These are phyloP conservation scores for Gymnothorax reevesii DNA, from an alignment of 2,797 vertebrate species.

Conservation along the genomic window DNA sequence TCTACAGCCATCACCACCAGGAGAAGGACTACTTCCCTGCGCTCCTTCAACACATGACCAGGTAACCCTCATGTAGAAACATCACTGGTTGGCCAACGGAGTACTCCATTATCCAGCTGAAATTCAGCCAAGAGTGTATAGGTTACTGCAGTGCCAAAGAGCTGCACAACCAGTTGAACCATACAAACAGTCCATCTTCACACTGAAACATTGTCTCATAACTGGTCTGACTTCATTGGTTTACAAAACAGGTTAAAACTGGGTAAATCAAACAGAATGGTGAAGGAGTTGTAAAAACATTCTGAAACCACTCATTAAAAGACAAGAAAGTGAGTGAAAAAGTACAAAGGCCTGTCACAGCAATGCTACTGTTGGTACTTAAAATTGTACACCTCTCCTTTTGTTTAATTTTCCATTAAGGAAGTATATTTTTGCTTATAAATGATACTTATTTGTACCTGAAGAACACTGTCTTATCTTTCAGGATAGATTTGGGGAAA, in stretches of 20 bases:
- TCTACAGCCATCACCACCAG: constrained; percentile 71
- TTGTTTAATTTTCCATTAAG: no score
- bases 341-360: no score
- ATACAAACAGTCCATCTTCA: neutral
- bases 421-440: no score
- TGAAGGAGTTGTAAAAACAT: neutral
- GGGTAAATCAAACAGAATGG: neutral
- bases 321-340: neutral
- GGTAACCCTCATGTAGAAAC: constrained; percentile 49
- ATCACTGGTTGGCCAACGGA: neutral
- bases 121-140: neutral
- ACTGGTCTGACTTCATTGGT: neutral
- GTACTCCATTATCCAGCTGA: neutral
- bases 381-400: no score
- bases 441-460: no score
- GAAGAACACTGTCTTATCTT: no score
- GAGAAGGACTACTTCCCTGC: constrained; percentile 69
- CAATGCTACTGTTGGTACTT: no score
- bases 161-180: neutral
- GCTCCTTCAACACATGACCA: constrained; percentile 69
- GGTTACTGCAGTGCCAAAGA: neutral
- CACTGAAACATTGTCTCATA: neutral
- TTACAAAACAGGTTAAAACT: neutral
- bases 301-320: neutral
- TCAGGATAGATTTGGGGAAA: no score